phyloP scores from a whole-genome alignment of 37 sponge, comb jelly and placozoan genomes.

The Theonella swinhoei region DNA sequence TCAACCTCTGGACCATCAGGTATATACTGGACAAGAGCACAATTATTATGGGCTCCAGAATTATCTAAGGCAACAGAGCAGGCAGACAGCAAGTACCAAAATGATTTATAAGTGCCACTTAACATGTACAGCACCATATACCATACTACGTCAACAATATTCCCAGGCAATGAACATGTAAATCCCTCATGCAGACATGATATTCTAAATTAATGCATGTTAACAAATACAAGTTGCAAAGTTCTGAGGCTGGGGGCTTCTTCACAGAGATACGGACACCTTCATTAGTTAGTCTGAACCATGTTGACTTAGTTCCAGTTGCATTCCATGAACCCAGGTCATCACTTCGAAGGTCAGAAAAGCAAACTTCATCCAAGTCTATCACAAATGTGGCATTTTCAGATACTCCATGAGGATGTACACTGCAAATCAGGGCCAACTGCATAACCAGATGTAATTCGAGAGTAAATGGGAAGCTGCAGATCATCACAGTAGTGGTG shows the following conservation, averaged over 20 bases:
- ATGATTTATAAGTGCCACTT: too few species aligned
- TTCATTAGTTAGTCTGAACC: background rate
- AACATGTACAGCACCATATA: too few species aligned
- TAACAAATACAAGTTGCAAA: too few species aligned
- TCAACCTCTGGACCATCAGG: slow-evolving; percentile 30
- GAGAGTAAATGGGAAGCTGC: slow-evolving; percentile 13
- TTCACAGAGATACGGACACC: background rate
- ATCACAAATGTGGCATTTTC: slow-evolving; percentile 15
- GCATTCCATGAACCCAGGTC: slow-evolving; percentile 44
- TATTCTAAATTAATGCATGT: too few species aligned
- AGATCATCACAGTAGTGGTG: background rate
- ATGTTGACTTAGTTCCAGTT: slow-evolving; percentile 10
- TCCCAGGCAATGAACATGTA: too few species aligned
- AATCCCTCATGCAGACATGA: too few species aligned
- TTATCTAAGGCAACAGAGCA: background rate
- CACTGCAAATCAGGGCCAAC: too few species aligned
- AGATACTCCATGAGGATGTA: slow-evolving; percentile 34
- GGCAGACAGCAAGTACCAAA: background rate
- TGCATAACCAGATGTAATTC: background rate
- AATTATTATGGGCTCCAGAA: background rate
- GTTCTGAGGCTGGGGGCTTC: too few species aligned
- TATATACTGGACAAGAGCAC: background rate
- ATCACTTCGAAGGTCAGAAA: slow-evolving; percentile 23
- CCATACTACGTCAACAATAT: too few species aligned
- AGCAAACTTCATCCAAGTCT: slow-evolving; percentile 3